phyloP scores from a whole-genome alignment of 2,888 invertebrate species.

The Gortyna flavago region DNA sequence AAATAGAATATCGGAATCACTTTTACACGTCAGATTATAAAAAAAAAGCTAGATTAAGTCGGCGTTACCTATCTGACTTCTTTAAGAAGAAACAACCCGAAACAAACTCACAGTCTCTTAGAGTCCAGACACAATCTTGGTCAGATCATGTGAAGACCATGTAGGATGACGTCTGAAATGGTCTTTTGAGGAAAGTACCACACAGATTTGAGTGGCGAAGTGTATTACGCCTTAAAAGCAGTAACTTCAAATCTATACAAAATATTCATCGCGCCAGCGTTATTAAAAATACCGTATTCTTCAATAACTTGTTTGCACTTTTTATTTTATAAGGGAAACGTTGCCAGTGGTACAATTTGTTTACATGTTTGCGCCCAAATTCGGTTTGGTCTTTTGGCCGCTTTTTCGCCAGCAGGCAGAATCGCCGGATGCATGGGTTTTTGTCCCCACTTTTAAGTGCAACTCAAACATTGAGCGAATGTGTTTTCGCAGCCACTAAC shows the following conservation, averaged over 20 bases:
- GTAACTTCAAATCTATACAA: neutral
- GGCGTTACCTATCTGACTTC: neutral
- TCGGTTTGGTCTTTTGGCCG: constrained; percentile 84
- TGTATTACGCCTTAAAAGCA: neutral
- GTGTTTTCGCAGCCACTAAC: constrained; percentile 68
- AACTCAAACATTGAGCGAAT: constrained; percentile 78
- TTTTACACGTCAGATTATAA: neutral
- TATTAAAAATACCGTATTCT: constrained; percentile 31
- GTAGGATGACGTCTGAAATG: neutral
- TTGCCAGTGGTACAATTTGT: constrained; percentile 58
- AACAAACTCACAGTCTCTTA: neutral
- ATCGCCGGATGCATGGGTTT: constrained; percentile 80
- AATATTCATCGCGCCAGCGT: neutral
- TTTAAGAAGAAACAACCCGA: neutral
- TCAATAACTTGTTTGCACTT: constrained; percentile 48
- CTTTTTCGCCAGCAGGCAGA: constrained; percentile 81
- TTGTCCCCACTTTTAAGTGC: constrained; percentile 79
- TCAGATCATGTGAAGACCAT: neutral
- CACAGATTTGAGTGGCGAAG: neutral
- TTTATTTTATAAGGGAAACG: constrained; percentile 43
- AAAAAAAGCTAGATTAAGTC: neutral
- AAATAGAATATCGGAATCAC: neutral
- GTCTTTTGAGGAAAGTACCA: neutral
- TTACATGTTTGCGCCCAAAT: constrained; percentile 78
- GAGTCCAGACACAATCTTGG: neutral